A percentile compares a stretch with the other conserved stretches of the same genome.
Evolutionary conservation across 2,113 vertebrate genomes (phyloP).

Genomic region (Eretmochelys imbricata): DNA sequence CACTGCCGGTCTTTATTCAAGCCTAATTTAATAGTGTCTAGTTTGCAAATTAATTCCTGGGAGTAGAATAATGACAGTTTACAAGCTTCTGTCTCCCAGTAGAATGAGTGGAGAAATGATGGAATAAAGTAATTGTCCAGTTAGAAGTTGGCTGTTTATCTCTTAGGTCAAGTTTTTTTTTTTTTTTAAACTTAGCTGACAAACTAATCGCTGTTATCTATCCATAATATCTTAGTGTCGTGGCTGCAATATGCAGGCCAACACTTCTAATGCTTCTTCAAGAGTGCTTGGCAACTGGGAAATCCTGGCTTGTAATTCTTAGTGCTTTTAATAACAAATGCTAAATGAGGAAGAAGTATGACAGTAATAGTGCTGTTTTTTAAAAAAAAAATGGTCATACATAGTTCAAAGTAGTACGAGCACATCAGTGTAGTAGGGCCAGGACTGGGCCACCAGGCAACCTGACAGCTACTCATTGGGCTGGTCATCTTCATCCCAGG

Average conservation of each 20-base stretch:
- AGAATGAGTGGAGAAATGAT: not conserved
- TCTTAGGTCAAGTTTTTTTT: too few species aligned
- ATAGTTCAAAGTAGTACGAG: not conserved
- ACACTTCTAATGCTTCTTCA: not conserved
- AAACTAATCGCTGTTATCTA: too few species aligned
- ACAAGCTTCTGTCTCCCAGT: not conserved
- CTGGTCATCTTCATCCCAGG: not conserved
- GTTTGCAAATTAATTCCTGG: too few species aligned
- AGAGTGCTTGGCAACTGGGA: not conserved
- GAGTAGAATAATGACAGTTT: not conserved
- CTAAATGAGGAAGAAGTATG: not conserved
- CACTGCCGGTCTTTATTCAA: too few species aligned
- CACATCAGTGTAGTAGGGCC: not conserved
- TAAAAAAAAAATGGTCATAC: not conserved
- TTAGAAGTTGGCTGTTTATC: not conserved
- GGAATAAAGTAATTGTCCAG: not conserved
- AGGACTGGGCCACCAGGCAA: not conserved
- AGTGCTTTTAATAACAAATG: not conserved
- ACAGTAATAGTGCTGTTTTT: not conserved
- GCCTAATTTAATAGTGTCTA: too few species aligned
- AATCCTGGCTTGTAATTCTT: not conserved
- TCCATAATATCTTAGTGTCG: not conserved
- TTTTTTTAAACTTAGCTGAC: too few species aligned
- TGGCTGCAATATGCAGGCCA: not conserved
- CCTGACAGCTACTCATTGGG: rapidly evolving